phyloP scores from a whole-genome alignment of 2,888 invertebrate genomes.

The Drosophila merina region DNA sequence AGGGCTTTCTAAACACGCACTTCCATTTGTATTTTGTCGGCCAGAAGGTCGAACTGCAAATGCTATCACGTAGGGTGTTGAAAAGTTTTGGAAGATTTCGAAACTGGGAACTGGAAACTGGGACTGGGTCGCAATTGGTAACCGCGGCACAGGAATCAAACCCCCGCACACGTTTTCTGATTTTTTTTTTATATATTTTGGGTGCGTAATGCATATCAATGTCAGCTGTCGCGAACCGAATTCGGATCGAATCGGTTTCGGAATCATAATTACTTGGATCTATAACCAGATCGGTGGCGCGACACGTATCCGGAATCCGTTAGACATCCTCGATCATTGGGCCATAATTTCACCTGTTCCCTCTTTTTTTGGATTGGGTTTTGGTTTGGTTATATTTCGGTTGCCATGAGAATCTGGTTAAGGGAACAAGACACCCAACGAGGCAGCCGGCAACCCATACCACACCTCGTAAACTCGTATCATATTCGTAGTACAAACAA shows the following conservation, averaged over 20 bases:
- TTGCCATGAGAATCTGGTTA: conserved; percentile 57
- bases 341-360: conserved; percentile 37
- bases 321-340: conserved; percentile 50
- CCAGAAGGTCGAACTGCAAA: conserved; percentile 39
- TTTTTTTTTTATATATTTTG: conserved; percentile 31
- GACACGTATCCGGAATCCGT: conserved; percentile 67
- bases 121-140: conserved; percentile 71
- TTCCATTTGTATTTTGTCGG: conserved; percentile 19
- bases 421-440: conserved; percentile 14
- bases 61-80: conserved; percentile 44
- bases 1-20: conserved; percentile 22
- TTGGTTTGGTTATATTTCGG: conserved; percentile 15
- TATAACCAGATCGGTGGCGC: conserved; percentile 22
- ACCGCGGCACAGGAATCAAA: conserved; percentile 65
- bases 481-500: conserved; percentile 49
- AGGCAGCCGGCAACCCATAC: conserved; percentile 6
- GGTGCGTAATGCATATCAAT: conserved; percentile 70
- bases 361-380: conserved; percentile 9
- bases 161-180: conserved; percentile 54
- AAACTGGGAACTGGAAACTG: conserved; percentile 57
- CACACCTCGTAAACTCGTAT: conserved; percentile 32
- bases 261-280: conserved; percentile 3
- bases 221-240: conserved; percentile 28
- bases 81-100: conserved; percentile 40
- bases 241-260: conserved; percentile 18